Conservation (phyloP, 2,113 vertebrate species). For the Semnornis frantzii region DNA sequence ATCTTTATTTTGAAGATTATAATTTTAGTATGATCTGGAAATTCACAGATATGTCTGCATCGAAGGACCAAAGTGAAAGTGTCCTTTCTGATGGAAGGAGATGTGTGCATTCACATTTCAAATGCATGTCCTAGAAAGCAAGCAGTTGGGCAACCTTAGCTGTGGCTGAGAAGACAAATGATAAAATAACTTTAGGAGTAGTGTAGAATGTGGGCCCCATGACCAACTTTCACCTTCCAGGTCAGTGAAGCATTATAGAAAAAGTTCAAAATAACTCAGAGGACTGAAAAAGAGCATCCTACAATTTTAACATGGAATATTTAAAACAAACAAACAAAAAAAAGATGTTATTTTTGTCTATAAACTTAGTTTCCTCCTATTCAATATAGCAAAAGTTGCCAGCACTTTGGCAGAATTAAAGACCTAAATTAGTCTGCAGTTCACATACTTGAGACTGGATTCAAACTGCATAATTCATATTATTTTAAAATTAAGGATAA, state of each 20-base stretch:
- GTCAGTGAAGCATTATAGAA: neutral
- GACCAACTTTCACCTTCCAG: neutral
- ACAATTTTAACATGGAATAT: neutral
- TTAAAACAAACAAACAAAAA: neutral
- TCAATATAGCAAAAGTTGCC: neutral
- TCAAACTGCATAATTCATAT: neutral
- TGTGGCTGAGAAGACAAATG: neutral
- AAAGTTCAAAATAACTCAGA: neutral
- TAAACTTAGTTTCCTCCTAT: neutral
- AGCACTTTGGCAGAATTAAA: neutral
- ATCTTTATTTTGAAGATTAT: neutral
- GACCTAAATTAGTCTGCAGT: rapidly evolving
- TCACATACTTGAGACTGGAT: neutral
- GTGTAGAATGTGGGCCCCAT: neutral
- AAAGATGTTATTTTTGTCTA: neutral
- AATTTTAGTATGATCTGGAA: neutral
- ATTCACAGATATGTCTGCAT: neutral
- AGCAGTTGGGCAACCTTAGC: neutral
- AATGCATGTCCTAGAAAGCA: neutral
- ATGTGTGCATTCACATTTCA: neutral
- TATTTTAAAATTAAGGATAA: neutral
- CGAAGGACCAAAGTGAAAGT: neutral
- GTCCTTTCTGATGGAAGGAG: neutral
- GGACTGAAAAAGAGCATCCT: rapidly evolving
- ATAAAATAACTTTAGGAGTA: neutral